Conservation (phyloP, 2,888 invertebrate species). For the Eristalis intricaria region DNA sequence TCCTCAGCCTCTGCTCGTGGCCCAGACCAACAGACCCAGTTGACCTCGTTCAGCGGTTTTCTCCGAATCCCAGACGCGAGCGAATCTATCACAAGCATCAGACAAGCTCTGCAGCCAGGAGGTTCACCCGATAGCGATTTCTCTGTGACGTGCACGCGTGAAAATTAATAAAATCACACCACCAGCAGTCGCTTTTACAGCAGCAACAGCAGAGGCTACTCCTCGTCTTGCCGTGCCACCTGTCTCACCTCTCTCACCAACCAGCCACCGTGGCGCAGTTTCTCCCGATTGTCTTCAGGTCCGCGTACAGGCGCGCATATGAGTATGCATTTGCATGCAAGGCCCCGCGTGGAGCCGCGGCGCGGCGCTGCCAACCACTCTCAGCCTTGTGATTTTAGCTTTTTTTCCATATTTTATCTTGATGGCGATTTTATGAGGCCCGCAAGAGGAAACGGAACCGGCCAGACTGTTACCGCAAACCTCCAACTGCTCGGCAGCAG, state of each 20-base stretch:
- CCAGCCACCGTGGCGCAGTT: background rate
- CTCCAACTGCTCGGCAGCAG: conserved; percentile 7
- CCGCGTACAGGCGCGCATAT: background rate
- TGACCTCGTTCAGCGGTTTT: background rate
- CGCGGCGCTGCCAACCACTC: conserved; percentile 16
- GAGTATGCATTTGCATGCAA: conserved; percentile 45
- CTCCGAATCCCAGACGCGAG: background rate
- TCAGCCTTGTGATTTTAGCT: conserved; percentile 46
- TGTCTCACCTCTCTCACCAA: background rate
- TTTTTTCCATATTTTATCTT: conserved; percentile 68
- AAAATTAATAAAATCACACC: conserved; percentile 70
- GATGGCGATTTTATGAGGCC: conserved; percentile 66
- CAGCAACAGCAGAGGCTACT: conserved; percentile 35
- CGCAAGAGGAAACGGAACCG: conserved; percentile 66
- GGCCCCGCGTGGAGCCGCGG: conserved; percentile 6
- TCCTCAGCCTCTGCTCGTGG: too few species aligned
- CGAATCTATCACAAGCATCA: background rate
- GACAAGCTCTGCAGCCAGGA: conserved; percentile 3
- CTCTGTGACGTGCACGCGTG: conserved; percentile 55
- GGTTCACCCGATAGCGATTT: conserved; percentile 39
- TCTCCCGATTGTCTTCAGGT: conserved; percentile 46
- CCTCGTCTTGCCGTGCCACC: background rate
- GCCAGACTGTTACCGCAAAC: conserved; percentile 54
- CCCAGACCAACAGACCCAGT: background rate
- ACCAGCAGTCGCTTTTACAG: conserved; percentile 23